Conservation (phyloP, 2,797 vertebrate genomes). For the Lutjanus campechanus region DNA sequence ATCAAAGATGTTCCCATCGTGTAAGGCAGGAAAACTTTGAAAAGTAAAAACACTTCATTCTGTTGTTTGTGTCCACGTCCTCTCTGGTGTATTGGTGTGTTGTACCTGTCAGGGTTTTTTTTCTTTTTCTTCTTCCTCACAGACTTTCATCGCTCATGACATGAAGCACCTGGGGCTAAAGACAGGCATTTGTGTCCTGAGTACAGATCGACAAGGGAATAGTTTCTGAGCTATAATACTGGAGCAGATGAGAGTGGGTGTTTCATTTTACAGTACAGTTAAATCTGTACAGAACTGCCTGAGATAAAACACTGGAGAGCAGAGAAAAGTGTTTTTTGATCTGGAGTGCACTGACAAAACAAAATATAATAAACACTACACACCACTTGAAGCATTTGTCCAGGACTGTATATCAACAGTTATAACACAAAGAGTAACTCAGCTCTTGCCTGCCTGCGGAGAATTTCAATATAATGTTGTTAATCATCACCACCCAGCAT, state of each 20-base stretch:
- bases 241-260: slow-evolving; percentile 26
- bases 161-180: slow-evolving; percentile 58
- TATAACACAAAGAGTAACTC: neutral
- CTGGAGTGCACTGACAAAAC: slow-evolving; percentile 11
- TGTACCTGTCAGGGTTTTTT: slow-evolving; percentile 44
- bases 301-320: slow-evolving; percentile 35
- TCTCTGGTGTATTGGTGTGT: slow-evolving; percentile 49
- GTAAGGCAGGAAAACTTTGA: slow-evolving; percentile 26
- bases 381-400: neutral
- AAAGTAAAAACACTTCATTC: slow-evolving; percentile 21
- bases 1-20: slow-evolving; percentile 11
- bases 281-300: slow-evolving; percentile 40
- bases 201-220: slow-evolving; percentile 47
- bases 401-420: neutral
- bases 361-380: neutral
- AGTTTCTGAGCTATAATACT: slow-evolving; percentile 42
- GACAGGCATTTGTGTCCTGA: slow-evolving; percentile 50
- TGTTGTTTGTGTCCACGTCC: slow-evolving; percentile 29
- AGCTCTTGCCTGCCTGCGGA: neutral
- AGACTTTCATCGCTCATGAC: slow-evolving; percentile 56
- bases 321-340: slow-evolving; percentile 22
- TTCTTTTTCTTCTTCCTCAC: neutral
- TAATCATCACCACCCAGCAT: neutral
- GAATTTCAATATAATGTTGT: neutral
- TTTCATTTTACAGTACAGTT: slow-evolving; percentile 52